A percentile compares a stretch with the other conserved stretches of the same genome.
Conservation (phyloP, 2,797 vertebrate species). For the Galagoides demidoff region DNA sequence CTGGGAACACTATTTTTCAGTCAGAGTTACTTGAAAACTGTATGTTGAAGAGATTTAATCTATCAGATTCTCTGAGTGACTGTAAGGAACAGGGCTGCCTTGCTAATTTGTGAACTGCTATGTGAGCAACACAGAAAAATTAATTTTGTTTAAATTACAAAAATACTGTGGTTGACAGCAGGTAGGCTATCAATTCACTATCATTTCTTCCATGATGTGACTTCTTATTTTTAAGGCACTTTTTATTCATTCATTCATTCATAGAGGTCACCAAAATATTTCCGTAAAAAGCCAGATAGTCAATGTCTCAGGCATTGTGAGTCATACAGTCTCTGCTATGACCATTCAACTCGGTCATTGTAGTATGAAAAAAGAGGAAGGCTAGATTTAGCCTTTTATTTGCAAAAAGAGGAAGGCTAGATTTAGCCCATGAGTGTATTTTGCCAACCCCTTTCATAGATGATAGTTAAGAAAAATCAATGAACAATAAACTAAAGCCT, state of each 20-base stretch:
- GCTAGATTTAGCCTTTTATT: neutral
- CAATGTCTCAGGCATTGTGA: neutral
- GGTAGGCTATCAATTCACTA: neutral
- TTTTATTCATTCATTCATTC: neutral
- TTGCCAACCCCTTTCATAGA: neutral
- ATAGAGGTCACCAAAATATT: neutral
- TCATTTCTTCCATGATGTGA: neutral
- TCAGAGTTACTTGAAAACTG: neutral
- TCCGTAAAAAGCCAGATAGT: neutral
- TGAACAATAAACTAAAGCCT: neutral
- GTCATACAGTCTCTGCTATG: neutral
- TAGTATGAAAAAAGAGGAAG: neutral
- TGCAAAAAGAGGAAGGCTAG: neutral
- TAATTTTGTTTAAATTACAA: neutral
- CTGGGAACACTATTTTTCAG: neutral
- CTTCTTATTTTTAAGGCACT: neutral
- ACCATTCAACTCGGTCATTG: neutral
- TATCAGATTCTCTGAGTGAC: neutral
- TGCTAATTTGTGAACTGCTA: neutral
- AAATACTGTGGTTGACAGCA: neutral
- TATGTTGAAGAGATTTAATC: neutral
- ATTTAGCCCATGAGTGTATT: neutral
- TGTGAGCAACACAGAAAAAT: neutral
- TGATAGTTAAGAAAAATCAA: neutral
- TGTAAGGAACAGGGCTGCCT: neutral